Conservation (phyloP, 1,140 invertebrate genomes). For the Heliconius congener region DNA sequence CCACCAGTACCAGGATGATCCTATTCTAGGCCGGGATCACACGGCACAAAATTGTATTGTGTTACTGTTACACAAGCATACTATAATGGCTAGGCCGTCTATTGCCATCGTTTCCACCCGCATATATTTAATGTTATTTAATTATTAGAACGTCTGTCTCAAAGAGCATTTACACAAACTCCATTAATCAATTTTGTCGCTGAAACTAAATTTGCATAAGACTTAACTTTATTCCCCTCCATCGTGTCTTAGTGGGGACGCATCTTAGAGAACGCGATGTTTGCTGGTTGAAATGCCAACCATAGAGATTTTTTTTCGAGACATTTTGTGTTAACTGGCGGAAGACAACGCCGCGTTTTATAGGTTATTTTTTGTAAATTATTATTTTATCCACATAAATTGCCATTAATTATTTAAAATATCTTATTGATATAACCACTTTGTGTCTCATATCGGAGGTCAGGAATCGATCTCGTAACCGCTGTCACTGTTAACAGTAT, state of each 20-base stretch:
- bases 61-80: neutral
- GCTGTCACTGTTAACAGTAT: neutral
- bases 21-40: too few relatives aligned
- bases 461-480: neutral
- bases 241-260: neutral
- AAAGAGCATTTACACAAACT: neutral
- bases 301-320: too few relatives aligned
- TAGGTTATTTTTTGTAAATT: too few relatives aligned
- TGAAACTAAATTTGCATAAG: neutral
- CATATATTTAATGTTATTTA: neutral
- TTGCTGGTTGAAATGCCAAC: too few relatives aligned
- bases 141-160: neutral
- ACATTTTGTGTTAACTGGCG: too few relatives aligned
- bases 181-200: conserved; percentile 10
- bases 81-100: neutral
- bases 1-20: too few relatives aligned
- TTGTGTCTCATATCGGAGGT: neutral
- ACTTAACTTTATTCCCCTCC: neutral
- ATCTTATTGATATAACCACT: neutral
- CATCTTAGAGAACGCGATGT: too few relatives aligned
- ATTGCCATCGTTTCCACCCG: neutral
- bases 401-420: neutral
- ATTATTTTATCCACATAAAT: neutral
- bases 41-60: neutral
- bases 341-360: too few relatives aligned